Conservation (phyloP, 30 jellyfish, hydroid and myxozoan species). For the Chrysaora quinquecirrha region DNA sequence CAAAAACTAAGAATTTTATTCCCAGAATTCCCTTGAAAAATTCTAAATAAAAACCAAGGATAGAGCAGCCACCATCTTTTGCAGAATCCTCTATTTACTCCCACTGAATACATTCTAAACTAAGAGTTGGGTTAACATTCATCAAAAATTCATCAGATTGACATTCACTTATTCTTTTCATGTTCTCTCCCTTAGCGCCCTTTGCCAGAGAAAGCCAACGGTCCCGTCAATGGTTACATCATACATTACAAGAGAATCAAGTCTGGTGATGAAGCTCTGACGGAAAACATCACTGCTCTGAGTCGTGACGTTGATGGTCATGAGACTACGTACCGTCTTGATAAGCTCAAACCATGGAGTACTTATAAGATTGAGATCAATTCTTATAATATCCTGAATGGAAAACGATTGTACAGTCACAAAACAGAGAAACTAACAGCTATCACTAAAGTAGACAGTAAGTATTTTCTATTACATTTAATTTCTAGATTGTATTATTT, state of each 20-base stretch:
- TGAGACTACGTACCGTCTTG: conserved; percentile 29
- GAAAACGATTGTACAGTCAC: conserved; percentile 44
- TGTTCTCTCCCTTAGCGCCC: conserved; percentile 72
- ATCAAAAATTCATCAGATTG: too few relatives aligned
- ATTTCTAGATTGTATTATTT: neutral
- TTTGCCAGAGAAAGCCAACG: conserved; percentile 35
- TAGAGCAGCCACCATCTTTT: too few relatives aligned
- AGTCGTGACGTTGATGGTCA: conserved; percentile 54
- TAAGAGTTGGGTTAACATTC: too few relatives aligned
- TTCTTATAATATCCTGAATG: conserved; percentile 28
- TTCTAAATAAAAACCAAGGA: too few relatives aligned
- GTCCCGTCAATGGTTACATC: conserved; percentile 54
- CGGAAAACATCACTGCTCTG: neutral
- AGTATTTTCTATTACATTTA: neutral
- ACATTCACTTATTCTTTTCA: too few relatives aligned
- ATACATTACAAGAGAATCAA: conserved; percentile 46
- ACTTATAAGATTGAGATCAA: conserved; percentile 35
- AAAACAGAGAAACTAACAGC: conserved; percentile 6
- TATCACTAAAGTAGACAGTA: conserved; percentile 55
- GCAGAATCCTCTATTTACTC: too few relatives aligned
- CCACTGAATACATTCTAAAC: too few relatives aligned
- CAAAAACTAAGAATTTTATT: too few relatives aligned
- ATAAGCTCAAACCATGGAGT: conserved; percentile 60
- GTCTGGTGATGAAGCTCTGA: conserved; percentile 33
- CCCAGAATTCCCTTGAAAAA: too few relatives aligned